These are phyloP conservation scores for Schizopygopsis pylzovi DNA, from an alignment of 2,797 vertebrate species.

Conservation along the genomic window DNA sequence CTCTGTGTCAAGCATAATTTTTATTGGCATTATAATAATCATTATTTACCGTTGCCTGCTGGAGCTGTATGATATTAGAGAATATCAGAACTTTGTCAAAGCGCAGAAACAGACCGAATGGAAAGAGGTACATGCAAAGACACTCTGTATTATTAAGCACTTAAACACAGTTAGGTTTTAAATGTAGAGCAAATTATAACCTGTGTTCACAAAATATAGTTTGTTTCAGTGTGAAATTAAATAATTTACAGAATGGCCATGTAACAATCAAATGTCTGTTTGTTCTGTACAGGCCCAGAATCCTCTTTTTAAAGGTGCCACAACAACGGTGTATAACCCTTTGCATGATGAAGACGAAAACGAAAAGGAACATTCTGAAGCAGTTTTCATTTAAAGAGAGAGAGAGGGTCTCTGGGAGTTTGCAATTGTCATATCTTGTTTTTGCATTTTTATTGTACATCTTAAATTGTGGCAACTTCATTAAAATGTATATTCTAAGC, in stretches of 20 bases:
- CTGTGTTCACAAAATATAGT: background rate
- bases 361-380: background rate
- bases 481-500: background rate
- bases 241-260: background rate
- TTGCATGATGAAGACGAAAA: conserved; percentile 50
- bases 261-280: conserved; percentile 31
- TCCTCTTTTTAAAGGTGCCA: conserved; percentile 77
- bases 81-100: conserved; percentile 73
- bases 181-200: background rate
- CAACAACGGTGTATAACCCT: conserved; percentile 77
- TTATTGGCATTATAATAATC: conserved; percentile 72
- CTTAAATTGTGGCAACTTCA: background rate
- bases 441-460: background rate
- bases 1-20: conserved; percentile 69
- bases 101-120: conserved; percentile 67
- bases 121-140: conserved; percentile 66
- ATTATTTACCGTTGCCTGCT: conserved; percentile 69
- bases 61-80: conserved; percentile 74
- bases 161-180: background rate
- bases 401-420: background rate
- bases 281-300: conserved; percentile 71
- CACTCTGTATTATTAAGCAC: background rate
- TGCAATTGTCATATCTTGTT: background rate
- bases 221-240: background rate
- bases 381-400: conserved; percentile 1